phyloP scores from a whole-genome alignment of 2,113 vertebrate species.

The Heliornis fulica region DNA sequence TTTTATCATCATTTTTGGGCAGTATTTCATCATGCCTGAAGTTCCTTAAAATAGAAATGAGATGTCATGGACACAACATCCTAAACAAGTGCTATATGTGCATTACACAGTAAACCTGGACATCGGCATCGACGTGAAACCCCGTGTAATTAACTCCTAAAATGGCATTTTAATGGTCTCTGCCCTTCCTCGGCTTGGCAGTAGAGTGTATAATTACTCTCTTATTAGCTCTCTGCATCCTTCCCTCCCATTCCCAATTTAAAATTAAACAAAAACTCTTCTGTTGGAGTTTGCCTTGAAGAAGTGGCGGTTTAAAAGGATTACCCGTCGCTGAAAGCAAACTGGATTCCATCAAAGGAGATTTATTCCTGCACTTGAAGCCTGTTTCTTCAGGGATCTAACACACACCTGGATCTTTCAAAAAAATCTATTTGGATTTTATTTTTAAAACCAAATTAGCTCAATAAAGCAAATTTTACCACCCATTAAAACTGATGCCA shows the following conservation, averaged over 20 bases:
- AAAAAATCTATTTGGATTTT: not conserved
- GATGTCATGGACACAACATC: not conserved
- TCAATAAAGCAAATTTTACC: not conserved
- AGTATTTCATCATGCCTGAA: not conserved
- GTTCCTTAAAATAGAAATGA: not conserved
- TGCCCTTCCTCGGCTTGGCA: not conserved
- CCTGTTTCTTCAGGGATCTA: not conserved
- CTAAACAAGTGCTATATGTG: fast-evolving
- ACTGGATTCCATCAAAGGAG: not conserved
- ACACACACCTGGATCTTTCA: not conserved
- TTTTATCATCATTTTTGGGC: not conserved
- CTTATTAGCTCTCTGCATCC: conserved; percentile 21
- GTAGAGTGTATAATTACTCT: not conserved
- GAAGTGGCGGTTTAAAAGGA: not conserved
- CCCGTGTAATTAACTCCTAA: not conserved
- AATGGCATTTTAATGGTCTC: not conserved
- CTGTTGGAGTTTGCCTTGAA: not conserved
- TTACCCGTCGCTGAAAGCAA: not conserved
- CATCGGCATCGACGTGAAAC: not conserved
- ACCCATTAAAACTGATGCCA: not conserved
- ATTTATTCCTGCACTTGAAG: not conserved
- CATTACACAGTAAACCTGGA: not conserved
- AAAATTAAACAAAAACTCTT: conserved; percentile 17
- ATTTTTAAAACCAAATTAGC: not conserved
- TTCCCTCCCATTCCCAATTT: not conserved